These are phyloP conservation scores for Heliothis peltigera DNA, from an alignment of 2,888 invertebrate species.

Conservation along the genomic window DNA sequence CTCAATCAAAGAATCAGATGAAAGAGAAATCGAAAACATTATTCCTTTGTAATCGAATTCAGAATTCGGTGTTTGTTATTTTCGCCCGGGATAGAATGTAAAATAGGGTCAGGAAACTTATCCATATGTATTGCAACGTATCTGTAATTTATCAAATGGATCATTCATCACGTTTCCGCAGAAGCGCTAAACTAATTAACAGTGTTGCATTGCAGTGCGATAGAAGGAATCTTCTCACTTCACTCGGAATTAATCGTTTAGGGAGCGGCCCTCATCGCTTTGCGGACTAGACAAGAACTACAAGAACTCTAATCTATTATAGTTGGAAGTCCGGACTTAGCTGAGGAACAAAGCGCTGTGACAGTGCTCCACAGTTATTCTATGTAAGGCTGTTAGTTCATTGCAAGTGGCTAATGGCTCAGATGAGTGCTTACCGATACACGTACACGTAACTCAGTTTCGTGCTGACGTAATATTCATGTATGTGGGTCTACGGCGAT, in stretches of 20 bases:
- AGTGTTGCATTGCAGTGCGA: conserved; percentile 53
- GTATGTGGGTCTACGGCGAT: conserved; percentile 40
- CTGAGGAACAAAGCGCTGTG: conserved; percentile 49
- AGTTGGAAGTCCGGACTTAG: conserved; percentile 45
- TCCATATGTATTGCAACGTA: conserved; percentile 53
- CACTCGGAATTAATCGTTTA: conserved; percentile 68
- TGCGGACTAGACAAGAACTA: conserved; percentile 55
- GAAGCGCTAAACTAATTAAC: conserved; percentile 68
- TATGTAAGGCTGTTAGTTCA: conserved; percentile 59
- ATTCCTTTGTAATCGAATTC: conserved; percentile 47
- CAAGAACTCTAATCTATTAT: conserved; percentile 70
- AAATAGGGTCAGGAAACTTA: conserved; percentile 39
- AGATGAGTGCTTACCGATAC: conserved; percentile 45
- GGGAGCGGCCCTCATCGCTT: conserved; percentile 62
- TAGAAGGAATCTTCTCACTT: conserved; percentile 59
- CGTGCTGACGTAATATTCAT: conserved; percentile 55
- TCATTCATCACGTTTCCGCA: conserved; percentile 69
- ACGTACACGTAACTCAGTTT: conserved; percentile 52
- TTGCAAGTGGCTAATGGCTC: conserved; percentile 56
- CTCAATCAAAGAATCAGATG: conserved; percentile 28
- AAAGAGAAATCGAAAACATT: conserved; percentile 44
- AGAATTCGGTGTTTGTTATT: conserved; percentile 34
- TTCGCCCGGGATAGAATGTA: conserved; percentile 26
- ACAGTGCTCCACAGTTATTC: conserved; percentile 47
- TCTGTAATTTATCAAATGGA: conserved; percentile 64